phyloP scores from a whole-genome alignment of 1,140 invertebrate species.

The Drosophila setifemur region DNA sequence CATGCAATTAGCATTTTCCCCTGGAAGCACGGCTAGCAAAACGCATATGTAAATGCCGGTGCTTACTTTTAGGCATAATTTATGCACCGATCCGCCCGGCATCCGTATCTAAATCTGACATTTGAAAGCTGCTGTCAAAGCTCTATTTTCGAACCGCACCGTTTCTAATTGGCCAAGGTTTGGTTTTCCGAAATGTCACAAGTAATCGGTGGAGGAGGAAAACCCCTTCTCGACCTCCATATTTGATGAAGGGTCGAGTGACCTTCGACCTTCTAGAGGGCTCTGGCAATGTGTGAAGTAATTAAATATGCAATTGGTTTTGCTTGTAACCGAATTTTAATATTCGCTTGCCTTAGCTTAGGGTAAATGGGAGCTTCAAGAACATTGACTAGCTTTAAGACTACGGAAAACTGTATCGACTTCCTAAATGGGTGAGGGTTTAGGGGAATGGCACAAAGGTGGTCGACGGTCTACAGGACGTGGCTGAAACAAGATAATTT shows the following conservation, averaged over 20 bases:
- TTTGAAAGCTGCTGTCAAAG: constrained; percentile 45
- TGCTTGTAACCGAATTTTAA: constrained; percentile 60
- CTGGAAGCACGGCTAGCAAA: constrained; percentile 23
- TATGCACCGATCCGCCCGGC: constrained; percentile 11
- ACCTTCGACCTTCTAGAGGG: constrained; percentile 7
- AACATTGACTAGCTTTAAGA: constrained; percentile 63
- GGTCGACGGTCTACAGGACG: constrained; percentile 7
- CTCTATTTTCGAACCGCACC: constrained; percentile 21
- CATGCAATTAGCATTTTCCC: constrained; percentile 31
- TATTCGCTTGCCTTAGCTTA: constrained; percentile 69
- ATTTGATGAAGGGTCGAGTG: not conserved
- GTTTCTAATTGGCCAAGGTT: constrained; percentile 1
- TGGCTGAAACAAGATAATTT: constrained; percentile 43
- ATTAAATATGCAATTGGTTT: not conserved
- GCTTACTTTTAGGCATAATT: constrained; percentile 64
- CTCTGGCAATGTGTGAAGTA: not conserved
- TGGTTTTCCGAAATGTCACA: too few species aligned
- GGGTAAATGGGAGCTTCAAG: constrained; percentile 39
- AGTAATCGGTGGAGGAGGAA: too few species aligned
- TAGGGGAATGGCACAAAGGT: not conserved
- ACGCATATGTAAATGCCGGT: constrained; percentile 31
- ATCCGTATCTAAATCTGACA: constrained; percentile 11
- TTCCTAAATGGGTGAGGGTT: not conserved
- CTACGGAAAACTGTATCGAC: constrained; percentile 28
- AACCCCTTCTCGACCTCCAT: too few species aligned